Base-by-base conservation (phyloP, 2,113 vertebrate species). In the Marmota monax region DNA sequence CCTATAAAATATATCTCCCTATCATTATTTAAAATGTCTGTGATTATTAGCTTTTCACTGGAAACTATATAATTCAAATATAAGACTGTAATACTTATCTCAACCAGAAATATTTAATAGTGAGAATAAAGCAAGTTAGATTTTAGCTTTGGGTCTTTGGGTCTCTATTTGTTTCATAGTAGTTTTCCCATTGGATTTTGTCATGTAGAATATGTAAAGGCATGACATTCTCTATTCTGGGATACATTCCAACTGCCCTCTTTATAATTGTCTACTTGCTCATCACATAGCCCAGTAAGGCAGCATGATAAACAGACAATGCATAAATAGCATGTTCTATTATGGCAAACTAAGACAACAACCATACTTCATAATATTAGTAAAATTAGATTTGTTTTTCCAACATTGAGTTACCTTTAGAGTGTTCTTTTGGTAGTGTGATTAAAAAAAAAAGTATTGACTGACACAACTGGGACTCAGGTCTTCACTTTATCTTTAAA, bases 41-140 rank as follows among this genome's bases (percentile, higher is more conserved):
- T 70, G 34, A 80, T 83, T 76, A 80, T 77, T 87, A 80, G 76
- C 29, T 94, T 42, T 88, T 89, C 67, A 74, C 53, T 85, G 42
- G 83, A 92, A 90, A 93, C 13, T 17, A 82, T 48, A 65, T 67
- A 94, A 91, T 56, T 86, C 79, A 96, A 87, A 76, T 61, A 72
- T 12, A 61, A 82, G 23, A 39, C 1, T 74, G 1, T 45, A 53
- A 7, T 69, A 45, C 45, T 51, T 80, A 20, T 37, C 4, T 51
- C 4, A 58, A 0, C 3, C 1, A 94, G 4, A 77, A 87, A 65
- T 56, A 39, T 22, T 78, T 22, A 80, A 45, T 1, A 12, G 37
- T 29, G 22, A 51, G 18, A 89, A 84, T 67, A 29, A 72, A 69
- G 34, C 27, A 82, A 56, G 18, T 1, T 34, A 4, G 13, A 32